phyloP scores from a whole-genome alignment of 2,888 invertebrate genomes.

The Meteorus cinctellus region DNA sequence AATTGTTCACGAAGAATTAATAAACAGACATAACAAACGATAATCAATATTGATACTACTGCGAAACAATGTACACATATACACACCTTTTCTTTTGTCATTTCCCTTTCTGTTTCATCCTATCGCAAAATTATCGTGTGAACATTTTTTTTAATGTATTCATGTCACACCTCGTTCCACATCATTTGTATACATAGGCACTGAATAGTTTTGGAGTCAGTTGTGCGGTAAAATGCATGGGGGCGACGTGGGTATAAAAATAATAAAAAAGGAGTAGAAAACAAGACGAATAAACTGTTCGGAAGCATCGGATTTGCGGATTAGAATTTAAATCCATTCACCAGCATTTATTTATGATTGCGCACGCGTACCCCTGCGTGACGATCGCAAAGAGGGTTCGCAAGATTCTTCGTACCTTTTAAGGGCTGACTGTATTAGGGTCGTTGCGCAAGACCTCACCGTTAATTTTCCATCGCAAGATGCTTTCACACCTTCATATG shows the following conservation, averaged over 20 bases:
- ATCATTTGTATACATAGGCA: conserved; percentile 31
- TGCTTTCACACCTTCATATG: conserved; percentile 26
- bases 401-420: conserved; percentile 23
- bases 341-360: conserved; percentile 59
- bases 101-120: conserved; percentile 19
- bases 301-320: conserved; percentile 41
- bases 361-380: conserved; percentile 65
- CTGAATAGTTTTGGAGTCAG: conserved; percentile 27
- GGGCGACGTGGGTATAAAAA: neutral
- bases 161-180: conserved; percentile 53
- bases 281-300: conserved; percentile 1
- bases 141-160: conserved; percentile 18
- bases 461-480: conserved; percentile 49
- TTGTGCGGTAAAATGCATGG: conserved; percentile 22
- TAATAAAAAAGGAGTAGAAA: neutral
- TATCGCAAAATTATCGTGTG: conserved; percentile 22
- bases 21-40: neutral
- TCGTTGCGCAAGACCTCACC: conserved; percentile 51
- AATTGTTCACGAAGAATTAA: neutral
- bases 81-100: neutral
- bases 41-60: neutral
- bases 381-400: conserved; percentile 48
- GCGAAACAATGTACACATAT: neutral
- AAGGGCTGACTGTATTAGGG: conserved; percentile 43
- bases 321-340: conserved; percentile 60